Evolutionary conservation across 1,140 invertebrate species (phyloP).

Genomic region (Neotoxoptera formosana): DNA sequence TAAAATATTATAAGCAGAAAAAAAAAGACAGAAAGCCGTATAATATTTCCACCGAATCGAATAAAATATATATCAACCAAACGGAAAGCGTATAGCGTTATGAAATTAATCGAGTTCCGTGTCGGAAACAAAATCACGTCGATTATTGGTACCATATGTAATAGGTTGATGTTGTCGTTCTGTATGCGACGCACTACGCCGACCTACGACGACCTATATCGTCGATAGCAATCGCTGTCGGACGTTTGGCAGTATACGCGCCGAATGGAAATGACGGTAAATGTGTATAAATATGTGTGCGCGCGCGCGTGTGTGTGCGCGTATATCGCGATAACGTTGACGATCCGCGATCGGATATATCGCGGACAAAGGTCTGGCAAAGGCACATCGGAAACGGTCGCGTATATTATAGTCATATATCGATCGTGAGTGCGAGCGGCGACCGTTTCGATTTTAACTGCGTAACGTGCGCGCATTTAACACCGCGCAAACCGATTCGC

Average conservation of each 20-base stretch:
- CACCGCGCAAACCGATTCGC: not conserved
- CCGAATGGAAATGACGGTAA: not conserved
- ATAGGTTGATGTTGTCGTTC: not conserved
- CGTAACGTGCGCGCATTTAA: not conserved
- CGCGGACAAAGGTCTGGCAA: not conserved
- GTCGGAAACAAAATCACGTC: not conserved
- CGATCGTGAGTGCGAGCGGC: not conserved
- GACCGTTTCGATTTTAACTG: not conserved
- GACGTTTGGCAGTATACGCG: not conserved
- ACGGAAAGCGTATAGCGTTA: not conserved
- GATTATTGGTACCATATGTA: not conserved
- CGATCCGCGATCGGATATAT: not conserved
- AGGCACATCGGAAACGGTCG: not conserved
- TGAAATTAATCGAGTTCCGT: not conserved
- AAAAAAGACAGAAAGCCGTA: not conserved
- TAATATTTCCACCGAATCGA: not conserved
- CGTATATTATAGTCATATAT: not conserved
- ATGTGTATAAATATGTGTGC: not conserved
- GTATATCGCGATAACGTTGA: not conserved
- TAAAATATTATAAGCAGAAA: not conserved
- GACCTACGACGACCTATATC: not conserved
- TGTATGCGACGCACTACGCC: not conserved
- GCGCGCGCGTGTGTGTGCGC: too few relatives aligned
- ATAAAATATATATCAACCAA: not conserved
- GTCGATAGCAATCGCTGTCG: not conserved